These are phyloP conservation scores for Pachypsylla venusta DNA, from an alignment of 1,140 invertebrate genomes.

Conservation along the genomic window DNA sequence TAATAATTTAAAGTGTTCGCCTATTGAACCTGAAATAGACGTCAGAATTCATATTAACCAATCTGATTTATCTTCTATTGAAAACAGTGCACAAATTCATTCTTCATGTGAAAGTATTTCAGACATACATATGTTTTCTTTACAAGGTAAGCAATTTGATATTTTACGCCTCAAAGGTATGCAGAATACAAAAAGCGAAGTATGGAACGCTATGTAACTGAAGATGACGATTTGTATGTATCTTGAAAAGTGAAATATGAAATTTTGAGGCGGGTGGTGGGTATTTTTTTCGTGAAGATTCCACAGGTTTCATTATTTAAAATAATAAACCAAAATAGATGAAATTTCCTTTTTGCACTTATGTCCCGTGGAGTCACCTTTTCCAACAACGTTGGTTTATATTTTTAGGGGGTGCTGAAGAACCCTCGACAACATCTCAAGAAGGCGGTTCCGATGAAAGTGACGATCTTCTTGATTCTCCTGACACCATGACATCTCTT, in stretches of 20 bases:
- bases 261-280: too few relatives aligned
- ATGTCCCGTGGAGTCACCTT: too few relatives aligned
- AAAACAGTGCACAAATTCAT: neutral
- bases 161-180: too few relatives aligned
- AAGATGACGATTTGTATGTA: too few relatives aligned
- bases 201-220: too few relatives aligned
- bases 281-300: too few relatives aligned
- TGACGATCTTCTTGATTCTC: slow-evolving; percentile 3
- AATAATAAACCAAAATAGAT: too few relatives aligned
- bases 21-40: neutral
- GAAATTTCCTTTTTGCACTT: too few relatives aligned
- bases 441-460: neutral
- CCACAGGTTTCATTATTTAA: too few relatives aligned
- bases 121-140: neutral
- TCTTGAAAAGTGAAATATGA: too few relatives aligned
- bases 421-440: neutral
- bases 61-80: neutral
- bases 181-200: too few relatives aligned
- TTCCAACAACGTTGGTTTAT: too few relatives aligned
- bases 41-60: neutral
- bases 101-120: slow-evolving; percentile 5
- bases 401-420: neutral
- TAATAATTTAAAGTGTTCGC: slow-evolving; percentile 6
- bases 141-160: slow-evolving; percentile 6
- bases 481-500: neutral